phyloP scores from a whole-genome alignment of 2,888 invertebrate genomes.

The Protonemura montana region DNA sequence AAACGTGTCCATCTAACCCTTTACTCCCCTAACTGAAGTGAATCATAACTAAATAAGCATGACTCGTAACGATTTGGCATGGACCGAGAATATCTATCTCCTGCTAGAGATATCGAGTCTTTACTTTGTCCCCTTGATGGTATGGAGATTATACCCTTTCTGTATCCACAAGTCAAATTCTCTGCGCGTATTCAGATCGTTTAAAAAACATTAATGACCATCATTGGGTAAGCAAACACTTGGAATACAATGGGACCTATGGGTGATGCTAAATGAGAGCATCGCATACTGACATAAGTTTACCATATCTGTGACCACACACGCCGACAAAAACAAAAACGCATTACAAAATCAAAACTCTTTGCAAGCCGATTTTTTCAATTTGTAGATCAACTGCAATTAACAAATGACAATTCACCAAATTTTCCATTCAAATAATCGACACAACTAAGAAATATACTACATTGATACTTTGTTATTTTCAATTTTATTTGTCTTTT shows the following conservation, averaged over 20 bases:
- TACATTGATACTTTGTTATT: no score
- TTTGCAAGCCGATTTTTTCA: no score
- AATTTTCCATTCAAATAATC: no score
- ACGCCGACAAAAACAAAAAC: neutral
- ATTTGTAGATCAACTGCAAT: no score
- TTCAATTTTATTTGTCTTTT: no score
- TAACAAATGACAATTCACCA: no score
- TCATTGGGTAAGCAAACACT: slow-evolving; percentile 27
- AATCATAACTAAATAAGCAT: no score
- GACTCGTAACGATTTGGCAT: neutral
- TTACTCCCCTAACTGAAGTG: no score
- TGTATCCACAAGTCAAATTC: slow-evolving; percentile 16
- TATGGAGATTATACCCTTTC: neutral
- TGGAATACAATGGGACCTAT: slow-evolving; percentile 17
- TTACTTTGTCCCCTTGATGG: neutral
- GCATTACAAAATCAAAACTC: no score
- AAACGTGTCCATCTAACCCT: no score
- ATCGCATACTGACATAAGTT: neutral
- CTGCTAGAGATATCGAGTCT: neutral
- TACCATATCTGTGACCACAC: slow-evolving; percentile 34
- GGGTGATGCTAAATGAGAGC: neutral
- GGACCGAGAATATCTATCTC: neutral
- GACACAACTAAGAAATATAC: no score
- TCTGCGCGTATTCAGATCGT: neutral
- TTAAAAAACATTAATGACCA: neutral